A percentile compares a stretch with the other conserved stretches of the same genome.
Evolutionary conservation across 1,140 invertebrate species (phyloP).

Genomic region (Aphelinus certus): DNA sequence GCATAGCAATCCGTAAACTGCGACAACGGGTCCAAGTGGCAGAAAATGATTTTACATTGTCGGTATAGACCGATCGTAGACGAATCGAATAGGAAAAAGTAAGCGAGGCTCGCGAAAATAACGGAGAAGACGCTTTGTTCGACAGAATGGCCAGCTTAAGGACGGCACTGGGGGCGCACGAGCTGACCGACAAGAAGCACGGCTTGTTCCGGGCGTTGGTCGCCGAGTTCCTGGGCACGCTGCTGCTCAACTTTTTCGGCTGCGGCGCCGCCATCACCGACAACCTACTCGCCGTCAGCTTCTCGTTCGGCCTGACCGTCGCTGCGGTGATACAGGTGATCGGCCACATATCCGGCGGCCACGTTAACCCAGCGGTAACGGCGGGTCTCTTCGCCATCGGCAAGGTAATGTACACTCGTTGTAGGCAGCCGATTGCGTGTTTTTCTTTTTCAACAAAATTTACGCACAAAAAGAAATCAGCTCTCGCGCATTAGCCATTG

Average conservation of each 20-base stretch:
- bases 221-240: conserved; percentile 87
- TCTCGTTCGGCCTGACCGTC: conserved; percentile 88
- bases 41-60: too few relatives aligned
- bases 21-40: too few relatives aligned
- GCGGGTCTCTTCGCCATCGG: conserved; percentile 80
- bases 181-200: conserved; percentile 72
- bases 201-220: conserved; percentile 75
- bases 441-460: too few relatives aligned
- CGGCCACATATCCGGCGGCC: conserved; percentile 89
- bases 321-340: conserved; percentile 83
- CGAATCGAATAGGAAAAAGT: too few relatives aligned
- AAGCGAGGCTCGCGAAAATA: too few relatives aligned
- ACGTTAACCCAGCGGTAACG: conserved; percentile 92
- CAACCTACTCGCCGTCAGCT: conserved; percentile 79
- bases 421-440: neutral
- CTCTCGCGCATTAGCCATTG: neutral
- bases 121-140: neutral
- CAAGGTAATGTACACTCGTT: conserved; percentile 67
- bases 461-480: too few relatives aligned
- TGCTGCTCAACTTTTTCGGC: conserved; percentile 84
- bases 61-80: too few relatives aligned
- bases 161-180: conserved; percentile 72
- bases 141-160: conserved; percentile 68
- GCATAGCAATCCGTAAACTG: too few relatives aligned
- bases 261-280: conserved; percentile 77